Conservation (phyloP, 2,113 vertebrate genomes). For the Ranitomeya variabilis region DNA sequence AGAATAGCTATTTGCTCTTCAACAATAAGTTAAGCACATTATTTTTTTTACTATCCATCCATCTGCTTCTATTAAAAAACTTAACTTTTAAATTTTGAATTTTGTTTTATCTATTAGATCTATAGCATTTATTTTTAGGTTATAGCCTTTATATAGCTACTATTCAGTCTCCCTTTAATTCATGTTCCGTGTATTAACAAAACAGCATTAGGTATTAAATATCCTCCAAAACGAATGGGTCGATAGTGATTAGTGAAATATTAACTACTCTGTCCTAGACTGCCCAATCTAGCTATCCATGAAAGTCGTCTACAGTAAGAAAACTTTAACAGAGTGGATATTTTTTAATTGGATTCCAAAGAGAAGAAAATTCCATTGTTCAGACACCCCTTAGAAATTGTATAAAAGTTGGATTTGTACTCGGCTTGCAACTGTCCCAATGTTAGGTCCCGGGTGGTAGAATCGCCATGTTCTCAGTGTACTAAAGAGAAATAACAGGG, state of each 20-base stretch:
- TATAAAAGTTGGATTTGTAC: too few species aligned
- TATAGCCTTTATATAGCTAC: conserved; percentile 28
- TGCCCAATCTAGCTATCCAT: not conserved
- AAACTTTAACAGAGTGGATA: not conserved
- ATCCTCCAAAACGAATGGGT: not conserved
- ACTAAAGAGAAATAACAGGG: too few species aligned
- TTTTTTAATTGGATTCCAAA: not conserved
- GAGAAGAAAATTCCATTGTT: too few species aligned
- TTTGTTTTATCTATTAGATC: conserved; percentile 69
- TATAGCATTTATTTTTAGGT: conserved; percentile 62
- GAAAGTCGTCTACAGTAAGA: not conserved
- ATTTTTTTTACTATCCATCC: conserved; percentile 69
- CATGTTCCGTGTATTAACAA: not conserved
- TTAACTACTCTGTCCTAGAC: not conserved
- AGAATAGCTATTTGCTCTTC: conserved; percentile 69
- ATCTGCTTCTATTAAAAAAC: conserved; percentile 28
- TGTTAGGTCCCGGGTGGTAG: too few species aligned
- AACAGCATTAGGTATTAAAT: not conserved
- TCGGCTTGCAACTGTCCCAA: too few species aligned
- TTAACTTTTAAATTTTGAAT: conserved; percentile 59
- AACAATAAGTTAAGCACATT: conserved; percentile 74
- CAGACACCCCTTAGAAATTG: too few species aligned
- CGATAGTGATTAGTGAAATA: not conserved
- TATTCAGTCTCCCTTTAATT: conserved; percentile 7
- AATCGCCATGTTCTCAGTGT: too few species aligned